Evolutionary conservation across 2,797 vertebrate genomes (phyloP), one percentile per base, ranked within the genome.

Genomic region (Spinibarbus caldwelli): DNA sequence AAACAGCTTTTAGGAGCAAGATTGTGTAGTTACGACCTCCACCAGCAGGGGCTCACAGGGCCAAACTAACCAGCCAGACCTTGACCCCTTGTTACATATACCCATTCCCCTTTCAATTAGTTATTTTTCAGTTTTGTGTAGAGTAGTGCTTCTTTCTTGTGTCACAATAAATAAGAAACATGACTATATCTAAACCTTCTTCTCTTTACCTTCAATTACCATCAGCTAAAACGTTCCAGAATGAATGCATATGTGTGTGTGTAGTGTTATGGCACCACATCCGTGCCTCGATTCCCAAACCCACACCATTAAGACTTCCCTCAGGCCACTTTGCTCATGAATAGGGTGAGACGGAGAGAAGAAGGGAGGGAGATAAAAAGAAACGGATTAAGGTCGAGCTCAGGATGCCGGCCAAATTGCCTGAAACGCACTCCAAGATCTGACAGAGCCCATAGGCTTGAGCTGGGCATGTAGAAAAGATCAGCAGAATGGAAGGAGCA

Each of bases 401-500:
- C 57, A 66, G 57, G 49, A 41, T 43, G 34, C 36, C 0, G 67
- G 67, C 29, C 59, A 67, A 67, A 67, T 67, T 41, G 73, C 62
- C 82, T 49, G 31, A 67, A 83, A 83, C 15, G 2, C 59, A 41
- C n/a, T 67, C 72, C 17, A 52, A 75, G 49, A 78, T 38, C 62
- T 54, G 49, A 83, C 29, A 49, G 31, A 76, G 43, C 72, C 76
- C 68, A 87, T 19, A 23, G 59, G 34, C 54, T 66, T 70, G 19
- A 78, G 80, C 26, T 45, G 19, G 43, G 38, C 14, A 80, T 64
- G 34, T 76, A 31, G 57, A 75, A 66, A 66, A 62, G 62, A 71
- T 89, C 85, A 85, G 88, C 85, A 86, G 64, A 87, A 80, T 5
- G 29, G 62, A 38, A 21, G 52, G 72, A 84, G 34, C 41, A 36